Evolutionary conservation across 1,140 invertebrate species (phyloP).

Genomic region (Zaprionus kolodkinae): DNA sequence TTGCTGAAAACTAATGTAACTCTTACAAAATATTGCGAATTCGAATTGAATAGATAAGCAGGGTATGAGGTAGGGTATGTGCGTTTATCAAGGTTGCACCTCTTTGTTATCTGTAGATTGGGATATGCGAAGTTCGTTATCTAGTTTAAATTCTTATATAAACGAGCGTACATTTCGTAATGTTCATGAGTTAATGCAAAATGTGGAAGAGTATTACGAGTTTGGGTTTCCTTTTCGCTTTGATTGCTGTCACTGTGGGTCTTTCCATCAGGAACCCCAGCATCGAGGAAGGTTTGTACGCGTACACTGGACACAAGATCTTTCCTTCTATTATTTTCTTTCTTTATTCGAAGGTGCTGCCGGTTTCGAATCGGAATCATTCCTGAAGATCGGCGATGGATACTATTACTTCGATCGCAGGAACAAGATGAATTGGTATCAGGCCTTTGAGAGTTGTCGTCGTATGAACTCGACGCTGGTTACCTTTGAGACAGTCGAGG

Average conservation of each 20-base stretch:
- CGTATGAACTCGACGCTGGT: background rate
- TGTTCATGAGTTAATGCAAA: background rate
- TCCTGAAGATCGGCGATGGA: background rate
- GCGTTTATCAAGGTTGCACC: background rate
- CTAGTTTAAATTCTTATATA: background rate
- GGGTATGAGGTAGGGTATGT: background rate
- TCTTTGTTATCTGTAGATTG: background rate
- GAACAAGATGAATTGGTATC: background rate
- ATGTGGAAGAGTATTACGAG: background rate
- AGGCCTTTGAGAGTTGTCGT: background rate
- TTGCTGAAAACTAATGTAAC: too few species aligned
- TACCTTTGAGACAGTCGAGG: background rate
- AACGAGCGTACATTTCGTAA: background rate
- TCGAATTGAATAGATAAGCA: too few species aligned
- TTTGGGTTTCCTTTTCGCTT: background rate
- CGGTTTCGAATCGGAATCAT: background rate
- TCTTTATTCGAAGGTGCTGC: background rate
- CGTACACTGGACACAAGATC: background rate
- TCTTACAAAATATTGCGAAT: too few species aligned
- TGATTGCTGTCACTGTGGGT: background rate
- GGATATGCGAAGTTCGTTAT: background rate
- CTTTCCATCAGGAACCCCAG: background rate
- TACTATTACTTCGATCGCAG: slow-evolving; percentile 1
- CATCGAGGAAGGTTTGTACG: background rate
- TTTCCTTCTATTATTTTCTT: background rate